Evolutionary conservation across 2,888 invertebrate species (phyloP), one percentile per base, ranked within the genome.

Genomic region (Plebejus argus): DNA sequence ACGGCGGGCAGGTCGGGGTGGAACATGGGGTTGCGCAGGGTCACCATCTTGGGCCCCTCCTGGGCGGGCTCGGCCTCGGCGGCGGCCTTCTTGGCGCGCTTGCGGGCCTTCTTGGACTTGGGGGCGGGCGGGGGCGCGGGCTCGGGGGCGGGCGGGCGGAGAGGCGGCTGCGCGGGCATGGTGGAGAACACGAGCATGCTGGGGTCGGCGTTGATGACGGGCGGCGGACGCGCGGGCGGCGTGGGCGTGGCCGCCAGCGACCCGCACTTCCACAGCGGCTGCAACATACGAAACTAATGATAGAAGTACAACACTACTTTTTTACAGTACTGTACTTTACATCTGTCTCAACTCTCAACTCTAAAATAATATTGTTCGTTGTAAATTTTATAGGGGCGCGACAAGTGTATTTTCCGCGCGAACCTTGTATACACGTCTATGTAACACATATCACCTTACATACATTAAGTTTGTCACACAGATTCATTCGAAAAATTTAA

Each of bases 1-100:
- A 91, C 91, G 0, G 91, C 88, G 0, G 92, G 92, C 18, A 95
- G 80, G 81, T 95, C 94, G 0, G 95, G 95, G 61, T 96, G 96
- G 89, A 97, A 97, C 92, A 97, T 96, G 0, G 97, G 97, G 89
- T 97, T 97, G 23, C 97, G 95, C 5, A 97, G 93, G 0, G 97
- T 97, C 76, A 97, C 96, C 95, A 97, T 97, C 81, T 96, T 96
- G 78, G 95, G 92, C 0, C 91, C 91, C 0, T 93, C 90, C 0
- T 86, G 83, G 70, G 91, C 89, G 8, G 83, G 66, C 4, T 89
- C 88, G 0, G 82, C 76, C 0, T 81, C 71, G 3, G 84, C 86
- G 82, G 92, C 84, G 80, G 88, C 86, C 79, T 94, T 86, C 28
- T 94, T 94, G 0, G 92, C 90, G 53, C 83, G 95, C 28, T 96